Conservation (phyloP, 1,140 invertebrate genomes). For the Homalodisca vitripennis region DNA sequence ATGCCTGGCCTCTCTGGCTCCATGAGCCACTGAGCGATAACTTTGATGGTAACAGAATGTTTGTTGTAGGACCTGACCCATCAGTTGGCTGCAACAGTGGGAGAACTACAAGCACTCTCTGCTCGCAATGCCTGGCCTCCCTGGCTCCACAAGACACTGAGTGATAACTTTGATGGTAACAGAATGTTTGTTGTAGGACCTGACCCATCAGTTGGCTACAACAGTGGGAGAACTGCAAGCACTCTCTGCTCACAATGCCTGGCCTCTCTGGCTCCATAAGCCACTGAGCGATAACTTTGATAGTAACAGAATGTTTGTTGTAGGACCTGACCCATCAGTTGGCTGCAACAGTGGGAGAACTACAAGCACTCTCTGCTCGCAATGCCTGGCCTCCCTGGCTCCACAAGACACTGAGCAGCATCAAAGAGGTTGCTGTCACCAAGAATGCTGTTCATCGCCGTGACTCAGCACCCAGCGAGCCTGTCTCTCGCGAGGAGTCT, state of each 20-base stretch:
- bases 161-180: too few relatives aligned
- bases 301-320: constrained; percentile 43
- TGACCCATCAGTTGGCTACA: too few relatives aligned
- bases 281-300: too few relatives aligned
- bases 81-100: constrained; percentile 77
- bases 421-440: constrained; percentile 60
- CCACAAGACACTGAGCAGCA: constrained; percentile 78
- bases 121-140: constrained; percentile 73
- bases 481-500: not conserved
- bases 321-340: constrained; percentile 93
- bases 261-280: too few relatives aligned
- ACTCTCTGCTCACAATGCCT: too few relatives aligned
- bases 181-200: too few relatives aligned
- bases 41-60: too few relatives aligned
- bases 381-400: constrained; percentile 84
- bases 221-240: too few relatives aligned
- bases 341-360: constrained; percentile 75
- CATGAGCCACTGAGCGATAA: constrained; percentile 87
- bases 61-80: constrained; percentile 86
- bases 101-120: constrained; percentile 75
- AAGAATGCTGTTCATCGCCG: not conserved
- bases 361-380: constrained; percentile 70
- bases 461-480: not conserved
- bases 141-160: constrained; percentile 89
- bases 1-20: constrained; percentile 82